phyloP scores from a whole-genome alignment of 2,113 vertebrate species.

The Oncorhynchus masou region DNA sequence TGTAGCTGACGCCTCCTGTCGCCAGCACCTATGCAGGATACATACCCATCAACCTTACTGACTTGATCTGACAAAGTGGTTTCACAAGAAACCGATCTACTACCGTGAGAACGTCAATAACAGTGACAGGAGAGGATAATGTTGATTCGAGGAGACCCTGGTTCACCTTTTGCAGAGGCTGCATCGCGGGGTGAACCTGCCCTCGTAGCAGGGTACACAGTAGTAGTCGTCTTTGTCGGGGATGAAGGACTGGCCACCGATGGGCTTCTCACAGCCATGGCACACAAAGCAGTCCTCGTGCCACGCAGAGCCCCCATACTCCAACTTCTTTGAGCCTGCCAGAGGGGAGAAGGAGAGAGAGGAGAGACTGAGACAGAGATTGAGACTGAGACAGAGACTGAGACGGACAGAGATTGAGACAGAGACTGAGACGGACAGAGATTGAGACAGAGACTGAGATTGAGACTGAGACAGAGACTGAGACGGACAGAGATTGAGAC shows the following conservation, averaged over 20 bases:
- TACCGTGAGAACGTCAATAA: neutral
- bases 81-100: neutral
- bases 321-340: slow-evolving; percentile 88
- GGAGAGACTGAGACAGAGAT: neutral
- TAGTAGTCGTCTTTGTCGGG: slow-evolving; percentile 87
- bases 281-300: slow-evolving; percentile 93
- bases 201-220: slow-evolving; percentile 93
- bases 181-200: slow-evolving; percentile 88
- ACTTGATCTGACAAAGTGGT: neutral
- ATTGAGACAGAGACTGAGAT: too few relatives aligned
- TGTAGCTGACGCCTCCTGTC: slow-evolving; percentile 93
- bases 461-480: too few relatives aligned
- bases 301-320: slow-evolving; percentile 87
- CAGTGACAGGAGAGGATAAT: neutral
- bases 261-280: slow-evolving; percentile 88
- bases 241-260: slow-evolving; percentile 88
- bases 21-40: slow-evolving; percentile 80
- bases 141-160: neutral
- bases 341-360: neutral
- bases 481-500: too few relatives aligned
- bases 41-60: neutral
- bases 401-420: too few relatives aligned
- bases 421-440: too few relatives aligned
- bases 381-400: too few relatives aligned
- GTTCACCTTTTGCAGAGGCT: slow-evolving; percentile 90